Conservation (phyloP, 2,888 invertebrate genomes). For the Leistus spinibarbis region DNA sequence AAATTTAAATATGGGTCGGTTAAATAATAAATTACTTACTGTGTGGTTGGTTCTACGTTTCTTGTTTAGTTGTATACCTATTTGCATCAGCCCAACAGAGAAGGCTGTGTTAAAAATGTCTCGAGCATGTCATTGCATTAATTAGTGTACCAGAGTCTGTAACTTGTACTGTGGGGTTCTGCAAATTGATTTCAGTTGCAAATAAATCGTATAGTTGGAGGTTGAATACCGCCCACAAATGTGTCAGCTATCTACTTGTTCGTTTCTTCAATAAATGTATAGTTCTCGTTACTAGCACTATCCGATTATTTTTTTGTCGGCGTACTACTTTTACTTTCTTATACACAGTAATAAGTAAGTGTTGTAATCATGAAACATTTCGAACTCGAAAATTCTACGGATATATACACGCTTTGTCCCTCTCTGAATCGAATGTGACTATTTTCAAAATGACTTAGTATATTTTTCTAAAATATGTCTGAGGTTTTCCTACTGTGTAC, state of each 20-base stretch:
- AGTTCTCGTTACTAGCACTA: neutral
- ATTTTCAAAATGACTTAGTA: no score
- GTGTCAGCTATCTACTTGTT: neutral
- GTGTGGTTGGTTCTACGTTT: neutral
- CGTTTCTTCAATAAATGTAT: neutral
- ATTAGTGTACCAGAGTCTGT: conserved; percentile 13
- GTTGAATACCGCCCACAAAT: conserved; percentile 8
- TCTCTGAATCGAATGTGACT: no score
- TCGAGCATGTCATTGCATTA: conserved; percentile 22
- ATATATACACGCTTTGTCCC: no score
- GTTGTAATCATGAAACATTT: no score
- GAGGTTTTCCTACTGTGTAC: no score
- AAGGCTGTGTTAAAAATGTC: conserved; percentile 13
- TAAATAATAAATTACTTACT: neutral
- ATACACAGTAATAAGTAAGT: no score
- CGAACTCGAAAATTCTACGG: no score
- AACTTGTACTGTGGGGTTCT: neutral
- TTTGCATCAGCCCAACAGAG: neutral
- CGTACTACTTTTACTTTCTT: neutral
- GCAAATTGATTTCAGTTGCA: conserved; percentile 27
- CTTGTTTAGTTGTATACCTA: neutral
- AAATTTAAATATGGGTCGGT: neutral
- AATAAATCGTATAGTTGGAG: conserved; percentile 13
- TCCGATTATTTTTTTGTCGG: neutral
- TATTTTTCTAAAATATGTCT: no score